Evolutionary conservation across 2,888 invertebrate genomes (phyloP), one percentile per base, ranked within the genome.

Genomic region (Netelia inedita): DNA sequence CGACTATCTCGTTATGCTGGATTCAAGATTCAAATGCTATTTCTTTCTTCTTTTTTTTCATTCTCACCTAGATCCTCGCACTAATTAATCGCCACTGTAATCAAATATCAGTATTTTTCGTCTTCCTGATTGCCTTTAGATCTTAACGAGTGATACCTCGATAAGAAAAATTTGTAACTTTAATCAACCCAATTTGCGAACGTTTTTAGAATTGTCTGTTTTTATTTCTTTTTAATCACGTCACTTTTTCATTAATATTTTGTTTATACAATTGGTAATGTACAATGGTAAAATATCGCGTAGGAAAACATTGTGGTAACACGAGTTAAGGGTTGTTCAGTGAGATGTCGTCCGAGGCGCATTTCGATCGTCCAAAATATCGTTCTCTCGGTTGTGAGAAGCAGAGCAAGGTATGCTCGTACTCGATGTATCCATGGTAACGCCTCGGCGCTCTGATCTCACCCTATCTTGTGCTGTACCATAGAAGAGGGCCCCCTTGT

Each of bases 401-500:
- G 66, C 35, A 66, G 16, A 68, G 83, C 65, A 55, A 76, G 78
- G 79, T 76, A 69, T 76, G 41, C 74, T 76, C 71, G 88, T 90
- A 89, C 85, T 87, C 88, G 88, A 90, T 90, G 91, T 86, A 79
- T 81, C 86, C 86, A 86, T 86, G 86, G 86, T 83, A 86, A 86
- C 86, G 80, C 86, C 86, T 66, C 79, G 23, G 35, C 46, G 53
- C 35, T 28, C 55, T 75, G 79, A 85, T 85, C 85, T 85, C 85
- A 79, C 85, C 85, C 85, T 82, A 85, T 85, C 71, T 82, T 23
- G 73, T n/a, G 53, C 71, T 71, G 76, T 79, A 79, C 82, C 85
- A 72, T 79, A 69, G 46, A 46, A 46, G 46, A 63, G 19, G 71
- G 59, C 73, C 23, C 68, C 69, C 71, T 65, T 72, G 69, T 78